Percentiles rank a stretch among this genome's conserved stretches.
Conservation (phyloP, 1,140 invertebrate genomes). For the Drosophila malerkotliana region DNA sequence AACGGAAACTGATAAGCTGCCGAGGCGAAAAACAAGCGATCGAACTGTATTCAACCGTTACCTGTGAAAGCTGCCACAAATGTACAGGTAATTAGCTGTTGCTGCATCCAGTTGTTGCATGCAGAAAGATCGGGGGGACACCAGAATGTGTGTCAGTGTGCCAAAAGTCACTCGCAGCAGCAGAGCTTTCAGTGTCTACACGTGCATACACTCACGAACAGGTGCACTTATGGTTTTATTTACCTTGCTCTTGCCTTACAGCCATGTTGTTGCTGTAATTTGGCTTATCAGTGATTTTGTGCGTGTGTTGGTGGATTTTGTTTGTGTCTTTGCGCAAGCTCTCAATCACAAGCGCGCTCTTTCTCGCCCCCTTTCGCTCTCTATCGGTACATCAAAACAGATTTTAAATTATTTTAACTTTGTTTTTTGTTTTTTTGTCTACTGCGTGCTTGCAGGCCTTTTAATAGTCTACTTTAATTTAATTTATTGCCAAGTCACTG, state of each 20-base stretch:
- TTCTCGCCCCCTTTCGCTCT: neutral
- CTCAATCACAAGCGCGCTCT: neutral
- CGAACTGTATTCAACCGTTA: neutral
- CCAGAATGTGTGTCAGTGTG: slow-evolving; percentile 68
- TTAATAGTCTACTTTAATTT: slow-evolving; percentile 22
- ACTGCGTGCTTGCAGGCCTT: slow-evolving; percentile 7
- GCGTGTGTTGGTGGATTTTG: slow-evolving; percentile 28
- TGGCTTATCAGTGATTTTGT: slow-evolving; percentile 43
- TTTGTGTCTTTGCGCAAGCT: slow-evolving; percentile 21
- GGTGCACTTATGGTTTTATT: slow-evolving; percentile 24
- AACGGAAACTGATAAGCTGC: slow-evolving; percentile 60
- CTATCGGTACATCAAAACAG: slow-evolving; percentile 41
- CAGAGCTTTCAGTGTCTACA: slow-evolving; percentile 56
- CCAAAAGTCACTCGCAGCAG: slow-evolving; percentile 43
- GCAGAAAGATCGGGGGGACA: slow-evolving; percentile 15
- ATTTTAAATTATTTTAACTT: slow-evolving; percentile 19
- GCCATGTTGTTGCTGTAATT: slow-evolving; percentile 52
- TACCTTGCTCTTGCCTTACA: slow-evolving; percentile 52
- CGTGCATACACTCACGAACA: slow-evolving; percentile 16
- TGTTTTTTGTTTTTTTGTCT: slow-evolving; percentile 7
- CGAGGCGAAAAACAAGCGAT: slow-evolving; percentile 6
- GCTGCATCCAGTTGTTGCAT: slow-evolving; percentile 26
- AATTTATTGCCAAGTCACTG: slow-evolving; percentile 39
- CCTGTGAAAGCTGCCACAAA: slow-evolving; percentile 52
- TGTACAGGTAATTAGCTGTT: slow-evolving; percentile 38